phyloP scores from a whole-genome alignment of 2,113 vertebrate genomes.

The Alouatta palliata region DNA sequence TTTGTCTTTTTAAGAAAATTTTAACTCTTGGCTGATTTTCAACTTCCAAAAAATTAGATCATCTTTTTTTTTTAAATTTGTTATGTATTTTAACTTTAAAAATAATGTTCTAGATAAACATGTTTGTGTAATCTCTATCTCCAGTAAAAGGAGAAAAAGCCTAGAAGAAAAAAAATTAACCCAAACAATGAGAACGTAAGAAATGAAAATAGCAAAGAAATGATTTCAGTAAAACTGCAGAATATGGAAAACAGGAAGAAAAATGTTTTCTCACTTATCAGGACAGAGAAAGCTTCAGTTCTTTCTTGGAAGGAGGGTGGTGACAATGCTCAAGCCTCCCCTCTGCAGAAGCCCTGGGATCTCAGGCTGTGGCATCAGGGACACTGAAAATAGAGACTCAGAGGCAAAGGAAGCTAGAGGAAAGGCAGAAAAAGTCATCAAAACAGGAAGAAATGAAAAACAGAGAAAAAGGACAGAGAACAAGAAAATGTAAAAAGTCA shows the following conservation, averaged over 20 bases:
- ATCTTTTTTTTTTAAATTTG: background rate
- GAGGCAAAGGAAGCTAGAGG: background rate
- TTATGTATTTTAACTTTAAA: background rate
- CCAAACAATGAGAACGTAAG: background rate
- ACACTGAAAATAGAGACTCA: background rate
- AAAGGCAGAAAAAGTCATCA: background rate
- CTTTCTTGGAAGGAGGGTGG: background rate
- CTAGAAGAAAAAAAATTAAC: background rate
- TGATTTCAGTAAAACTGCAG: background rate
- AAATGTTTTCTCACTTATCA: background rate
- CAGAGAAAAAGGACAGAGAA: background rate
- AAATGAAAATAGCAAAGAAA: background rate
- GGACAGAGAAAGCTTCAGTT: background rate
- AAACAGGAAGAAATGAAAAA: background rate
- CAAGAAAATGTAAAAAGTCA: background rate
- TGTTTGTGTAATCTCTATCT: background rate
- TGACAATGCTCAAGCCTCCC: too few species aligned
- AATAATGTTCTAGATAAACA: background rate
- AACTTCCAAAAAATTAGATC: background rate
- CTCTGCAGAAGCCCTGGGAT: background rate
- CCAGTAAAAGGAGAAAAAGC: background rate
- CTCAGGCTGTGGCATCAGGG: accelerated
- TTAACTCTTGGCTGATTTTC: background rate
- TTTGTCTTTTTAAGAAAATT: background rate
- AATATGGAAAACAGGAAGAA: background rate